Conservation (phyloP, 1,140 invertebrate genomes). For the Ganaspis sp. region DNA sequence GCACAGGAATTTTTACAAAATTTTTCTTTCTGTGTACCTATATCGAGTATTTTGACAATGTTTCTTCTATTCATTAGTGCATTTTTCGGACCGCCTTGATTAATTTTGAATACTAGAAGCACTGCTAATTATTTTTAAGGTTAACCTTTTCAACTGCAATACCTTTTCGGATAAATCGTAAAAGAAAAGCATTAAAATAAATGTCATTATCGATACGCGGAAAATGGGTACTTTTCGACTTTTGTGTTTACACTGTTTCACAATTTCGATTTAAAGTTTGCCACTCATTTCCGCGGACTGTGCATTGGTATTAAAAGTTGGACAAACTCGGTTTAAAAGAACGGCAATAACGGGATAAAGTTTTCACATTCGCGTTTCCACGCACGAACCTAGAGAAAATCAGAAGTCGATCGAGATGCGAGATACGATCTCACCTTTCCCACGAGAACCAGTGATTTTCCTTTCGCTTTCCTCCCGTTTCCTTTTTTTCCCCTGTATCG, state of each 20-base stretch:
- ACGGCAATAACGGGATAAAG: slow-evolving; percentile 17
- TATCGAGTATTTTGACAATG: no score
- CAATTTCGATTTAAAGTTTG: slow-evolving; percentile 29
- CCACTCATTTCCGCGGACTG: slow-evolving; percentile 1
- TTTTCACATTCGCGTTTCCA: slow-evolving; percentile 30
- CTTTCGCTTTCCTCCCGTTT: slow-evolving; percentile 37
- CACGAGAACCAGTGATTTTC: slow-evolving; percentile 46
- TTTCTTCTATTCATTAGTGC: no score
- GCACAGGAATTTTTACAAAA: no score
- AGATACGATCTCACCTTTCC: slow-evolving; percentile 52
- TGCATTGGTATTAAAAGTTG: slow-evolving; percentile 29
- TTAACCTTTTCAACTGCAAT: no score
- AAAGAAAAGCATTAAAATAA: neutral
- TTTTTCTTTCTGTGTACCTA: no score
- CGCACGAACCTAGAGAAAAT: slow-evolving; percentile 25
- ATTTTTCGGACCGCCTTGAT: no score
- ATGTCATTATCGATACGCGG: neutral
- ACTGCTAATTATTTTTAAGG: no score
- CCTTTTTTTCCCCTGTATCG: slow-evolving; percentile 41
- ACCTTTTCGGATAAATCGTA: neutral
- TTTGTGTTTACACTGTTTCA: slow-evolving; percentile 18
- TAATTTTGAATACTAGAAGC: no score
- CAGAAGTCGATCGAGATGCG: slow-evolving; percentile 34
- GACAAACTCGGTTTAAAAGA: slow-evolving; percentile 29
- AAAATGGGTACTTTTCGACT: slow-evolving; percentile 21